Conservation (phyloP, 2,113 vertebrate genomes). For the Zapornia atra region DNA sequence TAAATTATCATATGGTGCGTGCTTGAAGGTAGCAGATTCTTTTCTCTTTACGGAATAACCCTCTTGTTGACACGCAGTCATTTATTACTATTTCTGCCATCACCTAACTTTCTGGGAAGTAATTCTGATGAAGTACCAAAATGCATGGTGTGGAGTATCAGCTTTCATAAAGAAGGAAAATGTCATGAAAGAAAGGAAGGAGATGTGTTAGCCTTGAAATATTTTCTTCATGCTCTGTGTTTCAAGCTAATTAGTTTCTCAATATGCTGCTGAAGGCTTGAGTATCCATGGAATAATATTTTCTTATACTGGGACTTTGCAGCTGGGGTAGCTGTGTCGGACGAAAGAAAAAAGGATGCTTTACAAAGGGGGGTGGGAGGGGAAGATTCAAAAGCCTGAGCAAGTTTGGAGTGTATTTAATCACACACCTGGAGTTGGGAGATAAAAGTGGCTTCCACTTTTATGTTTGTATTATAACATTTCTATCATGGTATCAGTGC, state of each 20-base stretch:
- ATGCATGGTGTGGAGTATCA: neutral
- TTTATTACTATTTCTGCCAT: slow-evolving; percentile 60
- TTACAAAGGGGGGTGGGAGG: neutral
- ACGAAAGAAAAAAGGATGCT: neutral
- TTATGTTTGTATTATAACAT: slow-evolving; percentile 34
- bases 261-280: slow-evolving; percentile 39
- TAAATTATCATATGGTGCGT: slow-evolving; percentile 6
- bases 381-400: neutral
- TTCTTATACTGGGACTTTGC: neutral
- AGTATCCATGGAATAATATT: slow-evolving; percentile 4
- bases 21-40: slow-evolving; percentile 40
- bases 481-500: slow-evolving; percentile 35
- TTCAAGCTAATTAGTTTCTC: slow-evolving; percentile 66
- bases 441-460: slow-evolving; percentile 45
- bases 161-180: slow-evolving; percentile 37
- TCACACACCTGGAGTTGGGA: slow-evolving; percentile 12
- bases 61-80: slow-evolving; percentile 19
- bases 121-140: slow-evolving; percentile 64
- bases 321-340: neutral
- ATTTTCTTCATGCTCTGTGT: slow-evolving; percentile 26
- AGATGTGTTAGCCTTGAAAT: slow-evolving; percentile 12
- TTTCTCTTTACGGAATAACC: neutral
- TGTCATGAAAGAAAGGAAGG: slow-evolving; percentile 6
- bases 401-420: slow-evolving; percentile 27
- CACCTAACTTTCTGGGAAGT: slow-evolving; percentile 40